These are phyloP conservation scores for Lanius ludovicianus DNA, from an alignment of 2,113 vertebrate genomes.

Conservation along the genomic window DNA sequence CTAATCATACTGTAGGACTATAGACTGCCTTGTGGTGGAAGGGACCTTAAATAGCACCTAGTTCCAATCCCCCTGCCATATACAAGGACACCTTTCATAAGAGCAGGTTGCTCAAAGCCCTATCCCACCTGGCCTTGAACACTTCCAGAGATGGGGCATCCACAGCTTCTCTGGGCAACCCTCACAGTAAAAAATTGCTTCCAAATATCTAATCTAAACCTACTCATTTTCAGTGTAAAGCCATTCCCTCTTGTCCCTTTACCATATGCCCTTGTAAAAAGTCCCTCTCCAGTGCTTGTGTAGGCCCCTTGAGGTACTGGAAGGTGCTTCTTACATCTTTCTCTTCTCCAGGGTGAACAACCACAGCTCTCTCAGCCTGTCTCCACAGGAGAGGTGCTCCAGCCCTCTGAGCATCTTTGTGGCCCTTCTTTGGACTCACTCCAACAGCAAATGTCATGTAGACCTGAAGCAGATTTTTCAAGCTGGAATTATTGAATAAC, in stretches of 20 bases:
- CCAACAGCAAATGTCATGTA: fast-evolving
- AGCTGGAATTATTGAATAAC: neutral
- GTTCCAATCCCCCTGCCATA: neutral
- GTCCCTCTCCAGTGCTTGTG: neutral
- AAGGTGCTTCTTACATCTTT: neutral
- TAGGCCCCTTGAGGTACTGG: neutral
- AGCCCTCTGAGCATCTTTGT: neutral
- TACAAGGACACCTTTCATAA: neutral
- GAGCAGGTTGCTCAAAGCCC: neutral
- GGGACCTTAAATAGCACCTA: neutral
- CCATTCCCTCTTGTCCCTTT: neutral
- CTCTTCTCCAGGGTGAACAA: neutral
- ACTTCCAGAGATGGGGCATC: neutral
- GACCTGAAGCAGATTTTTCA: neutral
- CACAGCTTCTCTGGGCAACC: neutral
- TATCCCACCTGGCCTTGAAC: neutral
- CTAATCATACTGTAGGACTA: neutral
- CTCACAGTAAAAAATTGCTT: neutral
- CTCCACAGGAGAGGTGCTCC: neutral
- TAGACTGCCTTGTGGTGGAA: neutral
- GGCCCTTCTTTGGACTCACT: no score
- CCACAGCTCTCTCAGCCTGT: neutral
- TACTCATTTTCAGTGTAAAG: neutral
- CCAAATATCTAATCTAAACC: neutral
- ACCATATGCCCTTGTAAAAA: neutral